Evolutionary conservation across 2,113 vertebrate genomes (phyloP), one percentile per base, ranked within the genome.

Genomic region (Caretta caretta): DNA sequence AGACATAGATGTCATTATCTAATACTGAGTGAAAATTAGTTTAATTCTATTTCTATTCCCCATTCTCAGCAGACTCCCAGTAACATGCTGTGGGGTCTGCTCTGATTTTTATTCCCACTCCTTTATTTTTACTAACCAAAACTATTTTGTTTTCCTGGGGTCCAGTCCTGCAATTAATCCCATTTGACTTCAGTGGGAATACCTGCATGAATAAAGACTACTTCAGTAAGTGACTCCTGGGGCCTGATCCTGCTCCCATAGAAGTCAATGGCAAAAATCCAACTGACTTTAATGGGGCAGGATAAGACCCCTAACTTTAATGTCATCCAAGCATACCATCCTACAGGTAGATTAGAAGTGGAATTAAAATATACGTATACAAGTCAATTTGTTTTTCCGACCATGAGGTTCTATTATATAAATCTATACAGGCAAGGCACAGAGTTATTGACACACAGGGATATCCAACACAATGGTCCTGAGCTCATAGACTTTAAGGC

Each of bases 351-450:
- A 46, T 72, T 38, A 38, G 65, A 38, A 72, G 19, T 38, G n/a
- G 65, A 72, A 72, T 72, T 38, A 1, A 31, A 75, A 31, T 75
- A 90, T 75, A 19, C 2, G 72, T 65, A 87, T 38, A 27, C 14
- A 80, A 4, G 0, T 42, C 81, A 14, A 29, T 6, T 82, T 88
- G 6, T 11, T 95, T 93, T 94, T 57, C 24, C 80, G 48, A 91
- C 86, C 25, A 3, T 57, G 38, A 85, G 38, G 4, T 0, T 53
- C 11, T 83, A 31, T 87, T 93, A 89, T 17, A 72, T 24, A 53
- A 92, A 16, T 29, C 92, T 97, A 11, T 89, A 89, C 19, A 79
- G 4, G 87, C 88, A 96, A 93, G 8, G 10, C 91, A 3, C 9
- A 27, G 49, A 4, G 19, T 88, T 76, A 72, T 20, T 22, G 19